Evolutionary conservation across 2,888 invertebrate species (phyloP).

Genomic region (Sceliomorpha sp.): DNA sequence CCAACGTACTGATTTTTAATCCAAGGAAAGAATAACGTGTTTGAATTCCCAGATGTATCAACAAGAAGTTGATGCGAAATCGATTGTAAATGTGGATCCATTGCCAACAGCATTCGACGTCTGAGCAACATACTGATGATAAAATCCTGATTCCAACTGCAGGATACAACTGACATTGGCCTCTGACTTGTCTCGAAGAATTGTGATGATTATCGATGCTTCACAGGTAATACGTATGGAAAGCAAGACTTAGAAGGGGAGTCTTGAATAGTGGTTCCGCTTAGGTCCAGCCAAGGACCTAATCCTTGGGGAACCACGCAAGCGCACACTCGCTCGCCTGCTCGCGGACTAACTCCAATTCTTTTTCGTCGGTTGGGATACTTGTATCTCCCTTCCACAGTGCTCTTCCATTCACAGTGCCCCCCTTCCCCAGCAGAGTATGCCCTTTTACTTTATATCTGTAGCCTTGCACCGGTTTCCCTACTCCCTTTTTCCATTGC

Average conservation of each 20-base stretch:
- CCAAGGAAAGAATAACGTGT: too few relatives aligned
- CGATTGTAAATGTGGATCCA: too few relatives aligned
- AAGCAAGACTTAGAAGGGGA: constrained; percentile 20
- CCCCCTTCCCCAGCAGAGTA: constrained; percentile 7
- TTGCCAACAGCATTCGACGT: too few relatives aligned
- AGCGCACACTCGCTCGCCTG: constrained; percentile 74
- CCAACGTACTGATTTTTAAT: too few relatives aligned
- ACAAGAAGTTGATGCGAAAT: too few relatives aligned
- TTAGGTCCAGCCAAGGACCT: constrained; percentile 17
- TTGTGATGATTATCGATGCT: too few relatives aligned
- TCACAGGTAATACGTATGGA: not conserved
- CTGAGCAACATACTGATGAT: too few relatives aligned
- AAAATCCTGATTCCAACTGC: too few relatives aligned
- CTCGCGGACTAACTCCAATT: constrained; percentile 70
- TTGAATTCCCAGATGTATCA: too few relatives aligned
- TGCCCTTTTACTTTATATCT: constrained; percentile 11
- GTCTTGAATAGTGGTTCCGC: not conserved
- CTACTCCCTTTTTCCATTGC: not conserved
- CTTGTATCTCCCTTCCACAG: constrained; percentile 23
- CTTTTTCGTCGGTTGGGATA: constrained; percentile 33
- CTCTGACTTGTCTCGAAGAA: too few relatives aligned
- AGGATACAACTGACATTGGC: too few relatives aligned
- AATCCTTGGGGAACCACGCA: constrained; percentile 66
- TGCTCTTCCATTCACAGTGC: not conserved
- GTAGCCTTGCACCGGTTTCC: constrained; percentile 6